Percentiles rank a stretch among this genome's conserved stretches.
Evolutionary conservation across 2,888 invertebrate species (phyloP).

Genomic region (Elysia crispata): DNA sequence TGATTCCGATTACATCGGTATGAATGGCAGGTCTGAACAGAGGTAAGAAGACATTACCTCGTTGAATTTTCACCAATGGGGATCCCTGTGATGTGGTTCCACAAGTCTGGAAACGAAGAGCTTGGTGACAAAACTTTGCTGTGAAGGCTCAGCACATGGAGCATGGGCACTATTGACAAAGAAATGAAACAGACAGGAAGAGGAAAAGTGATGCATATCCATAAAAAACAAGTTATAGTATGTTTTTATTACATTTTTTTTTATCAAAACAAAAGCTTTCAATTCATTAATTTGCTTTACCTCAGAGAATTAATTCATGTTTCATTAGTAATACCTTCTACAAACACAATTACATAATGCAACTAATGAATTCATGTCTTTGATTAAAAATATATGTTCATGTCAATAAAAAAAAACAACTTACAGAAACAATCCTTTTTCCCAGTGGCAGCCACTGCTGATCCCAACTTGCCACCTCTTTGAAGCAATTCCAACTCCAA

Average conservation of each 20-base stretch:
- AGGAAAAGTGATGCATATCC: no score
- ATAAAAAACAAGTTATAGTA: no score
- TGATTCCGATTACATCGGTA: no score
- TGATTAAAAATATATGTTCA: no score
- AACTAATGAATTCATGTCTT: no score
- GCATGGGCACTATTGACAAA: constrained; percentile 85
- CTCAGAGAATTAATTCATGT: no score
- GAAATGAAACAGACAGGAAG: neutral
- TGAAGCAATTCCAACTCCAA: constrained; percentile 92
- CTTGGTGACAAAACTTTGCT: constrained; percentile 83
- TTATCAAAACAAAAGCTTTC: no score
- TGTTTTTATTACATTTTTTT: no score
- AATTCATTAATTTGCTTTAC: no score
- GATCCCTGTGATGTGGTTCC: constrained; percentile 76
- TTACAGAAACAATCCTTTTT: constrained; percentile 51
- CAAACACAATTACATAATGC: no score
- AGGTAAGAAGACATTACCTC: constrained; percentile 55
- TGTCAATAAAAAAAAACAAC: neutral
- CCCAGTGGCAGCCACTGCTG: constrained; percentile 53
- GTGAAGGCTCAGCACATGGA: constrained; percentile 92
- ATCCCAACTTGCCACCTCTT: constrained; percentile 83
- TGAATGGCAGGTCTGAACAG: no score
- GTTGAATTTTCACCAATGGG: constrained; percentile 58
- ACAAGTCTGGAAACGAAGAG: constrained; percentile 74
- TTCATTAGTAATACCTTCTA: no score